phyloP scores from a whole-genome alignment of 2,888 invertebrate species.

The Cerastis rubricosa region DNA sequence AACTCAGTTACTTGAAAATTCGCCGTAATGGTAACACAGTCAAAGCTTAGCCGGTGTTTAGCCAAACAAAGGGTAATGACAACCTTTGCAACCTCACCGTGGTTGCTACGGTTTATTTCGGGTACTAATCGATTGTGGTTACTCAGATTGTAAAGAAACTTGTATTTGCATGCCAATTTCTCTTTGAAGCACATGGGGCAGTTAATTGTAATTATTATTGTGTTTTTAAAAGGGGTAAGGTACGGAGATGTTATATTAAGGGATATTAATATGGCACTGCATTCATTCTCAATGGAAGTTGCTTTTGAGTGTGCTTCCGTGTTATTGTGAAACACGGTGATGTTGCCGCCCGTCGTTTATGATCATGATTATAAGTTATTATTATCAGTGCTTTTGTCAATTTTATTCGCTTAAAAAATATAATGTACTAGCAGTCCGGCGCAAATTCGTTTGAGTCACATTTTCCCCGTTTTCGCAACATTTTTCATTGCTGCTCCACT shows the following conservation, averaged over 20 bases:
- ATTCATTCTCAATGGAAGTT: not conserved
- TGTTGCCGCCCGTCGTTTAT: not conserved
- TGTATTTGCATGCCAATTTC: conserved; percentile 39
- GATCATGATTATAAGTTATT: not conserved
- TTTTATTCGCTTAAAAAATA: not conserved
- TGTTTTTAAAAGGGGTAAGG: conserved; percentile 19
- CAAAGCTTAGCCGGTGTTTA: conserved; percentile 44
- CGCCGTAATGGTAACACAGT: conserved; percentile 34
- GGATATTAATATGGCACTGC: not conserved
- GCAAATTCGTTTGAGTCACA: too few species aligned
- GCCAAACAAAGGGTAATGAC: conserved; percentile 52
- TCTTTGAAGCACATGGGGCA: conserved; percentile 46
- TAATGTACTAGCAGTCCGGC: too few species aligned
- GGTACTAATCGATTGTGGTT: conserved; percentile 49
- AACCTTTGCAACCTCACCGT: conserved; percentile 5
- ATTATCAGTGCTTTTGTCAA: not conserved
- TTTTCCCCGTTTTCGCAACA: too few species aligned
- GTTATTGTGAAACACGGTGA: conserved; percentile 1
- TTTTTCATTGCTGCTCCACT: too few species aligned
- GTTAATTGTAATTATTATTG: conserved; percentile 49
- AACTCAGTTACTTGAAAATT: conserved; percentile 23
- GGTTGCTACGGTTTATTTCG: conserved; percentile 13
- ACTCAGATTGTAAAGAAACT: conserved; percentile 25
- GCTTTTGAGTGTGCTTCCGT: conserved; percentile 29
- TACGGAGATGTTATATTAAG: not conserved